Conservation (phyloP, 2,113 vertebrate genomes). For the Dipodomys ordii region DNA sequence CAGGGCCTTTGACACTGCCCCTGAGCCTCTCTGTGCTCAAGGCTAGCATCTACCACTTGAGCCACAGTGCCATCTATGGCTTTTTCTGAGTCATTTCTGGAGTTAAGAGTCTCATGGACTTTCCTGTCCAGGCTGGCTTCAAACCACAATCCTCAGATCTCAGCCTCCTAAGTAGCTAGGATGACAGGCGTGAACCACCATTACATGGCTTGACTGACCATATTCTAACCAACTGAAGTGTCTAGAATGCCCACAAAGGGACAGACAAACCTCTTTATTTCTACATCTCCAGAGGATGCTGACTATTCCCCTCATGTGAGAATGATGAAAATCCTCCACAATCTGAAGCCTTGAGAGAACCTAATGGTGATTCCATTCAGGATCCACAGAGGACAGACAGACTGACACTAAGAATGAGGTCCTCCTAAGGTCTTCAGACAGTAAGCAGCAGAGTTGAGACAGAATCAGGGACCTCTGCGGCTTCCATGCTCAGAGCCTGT, state of each 20-base stretch:
- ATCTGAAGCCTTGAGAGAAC: background rate
- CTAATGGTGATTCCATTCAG: background rate
- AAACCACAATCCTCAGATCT: too few relatives aligned
- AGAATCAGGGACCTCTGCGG: background rate
- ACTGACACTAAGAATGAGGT: background rate
- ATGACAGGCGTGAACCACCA: too few relatives aligned
- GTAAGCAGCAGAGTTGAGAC: background rate
- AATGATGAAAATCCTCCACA: background rate
- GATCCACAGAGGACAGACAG: background rate
- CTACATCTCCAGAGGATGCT: background rate
- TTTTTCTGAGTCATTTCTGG: too few relatives aligned
- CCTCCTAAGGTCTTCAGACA: background rate
- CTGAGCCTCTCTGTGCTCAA: too few relatives aligned
- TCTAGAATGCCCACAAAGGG: background rate
- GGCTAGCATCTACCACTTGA: too few relatives aligned
- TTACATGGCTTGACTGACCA: too few relatives aligned
- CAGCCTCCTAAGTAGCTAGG: too few relatives aligned
- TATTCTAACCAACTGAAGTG: background rate
- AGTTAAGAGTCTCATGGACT: too few relatives aligned
- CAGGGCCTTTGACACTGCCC: too few relatives aligned
- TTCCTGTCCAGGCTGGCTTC: too few relatives aligned
- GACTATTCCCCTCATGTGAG: background rate
- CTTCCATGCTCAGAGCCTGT: background rate
- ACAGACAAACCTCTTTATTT: background rate
- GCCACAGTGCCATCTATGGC: too few relatives aligned